phyloP scores from a whole-genome alignment of 2,888 invertebrate species.

The Fissipunctia ypsillon region DNA sequence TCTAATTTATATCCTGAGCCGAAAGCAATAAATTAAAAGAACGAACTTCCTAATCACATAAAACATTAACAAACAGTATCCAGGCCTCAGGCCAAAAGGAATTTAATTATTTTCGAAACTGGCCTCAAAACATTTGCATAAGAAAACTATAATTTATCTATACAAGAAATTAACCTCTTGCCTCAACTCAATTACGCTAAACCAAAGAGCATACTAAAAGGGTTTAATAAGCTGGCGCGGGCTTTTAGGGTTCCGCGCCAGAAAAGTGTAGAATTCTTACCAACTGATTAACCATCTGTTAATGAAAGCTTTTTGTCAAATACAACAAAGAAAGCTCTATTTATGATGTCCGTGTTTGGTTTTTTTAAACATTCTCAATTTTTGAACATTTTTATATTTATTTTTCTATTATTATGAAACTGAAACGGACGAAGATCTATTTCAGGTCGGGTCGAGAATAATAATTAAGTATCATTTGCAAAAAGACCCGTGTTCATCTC shows the following conservation, averaged over 20 bases:
- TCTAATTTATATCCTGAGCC: conserved; percentile 56
- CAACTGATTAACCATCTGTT: neutral
- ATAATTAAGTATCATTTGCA: neutral
- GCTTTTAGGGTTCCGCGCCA: conserved; percentile 54
- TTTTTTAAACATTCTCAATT: neutral
- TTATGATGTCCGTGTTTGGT: neutral
- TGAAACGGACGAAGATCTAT: neutral
- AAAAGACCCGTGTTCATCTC: neutral
- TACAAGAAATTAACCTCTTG: conserved; percentile 87
- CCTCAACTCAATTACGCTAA: conserved; percentile 87
- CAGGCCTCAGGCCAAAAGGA: conserved; percentile 82
- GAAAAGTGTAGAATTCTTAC: neutral
- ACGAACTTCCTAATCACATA: conserved; percentile 85
- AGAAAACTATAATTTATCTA: conserved; percentile 88
- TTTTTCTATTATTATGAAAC: neutral
- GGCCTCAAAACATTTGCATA: conserved; percentile 85
- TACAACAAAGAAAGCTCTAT: neutral
- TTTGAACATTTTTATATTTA: neutral
- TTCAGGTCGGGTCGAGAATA: neutral
- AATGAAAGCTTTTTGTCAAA: neutral
- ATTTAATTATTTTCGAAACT: conserved; percentile 88
- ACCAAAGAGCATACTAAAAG: conserved; percentile 87
- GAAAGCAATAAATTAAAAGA: conserved; percentile 66
- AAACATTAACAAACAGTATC: conserved; percentile 83
- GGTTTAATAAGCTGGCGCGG: conserved; percentile 83